These are phyloP conservation scores for Hirudo medicinalis DNA, from an alignment of 1,140 invertebrate genomes.

Conservation along the genomic window DNA sequence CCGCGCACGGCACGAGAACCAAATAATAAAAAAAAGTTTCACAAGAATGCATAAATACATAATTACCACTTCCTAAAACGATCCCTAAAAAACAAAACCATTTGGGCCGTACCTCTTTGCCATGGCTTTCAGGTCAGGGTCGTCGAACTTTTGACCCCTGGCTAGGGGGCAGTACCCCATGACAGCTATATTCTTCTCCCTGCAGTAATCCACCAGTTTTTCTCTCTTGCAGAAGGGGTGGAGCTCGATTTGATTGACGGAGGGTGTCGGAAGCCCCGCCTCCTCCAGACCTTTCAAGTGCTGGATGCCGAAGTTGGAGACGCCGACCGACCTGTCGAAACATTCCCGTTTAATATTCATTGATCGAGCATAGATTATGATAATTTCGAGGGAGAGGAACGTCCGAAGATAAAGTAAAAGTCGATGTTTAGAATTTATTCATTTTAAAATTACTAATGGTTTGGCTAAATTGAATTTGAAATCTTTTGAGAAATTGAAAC, in stretches of 20 bases:
- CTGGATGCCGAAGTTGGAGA: constrained; percentile 33
- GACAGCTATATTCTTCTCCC: constrained; percentile 27
- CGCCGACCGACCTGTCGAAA: constrained; percentile 29
- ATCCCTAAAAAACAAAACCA: background rate
- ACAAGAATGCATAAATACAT: background rate
- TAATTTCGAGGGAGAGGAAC: too few relatives aligned
- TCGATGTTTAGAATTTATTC: too few relatives aligned
- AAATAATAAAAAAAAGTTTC: background rate
- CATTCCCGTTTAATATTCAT: background rate
- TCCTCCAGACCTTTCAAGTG: constrained; percentile 30
- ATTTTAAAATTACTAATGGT: too few relatives aligned
- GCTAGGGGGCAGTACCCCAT: constrained; percentile 32
- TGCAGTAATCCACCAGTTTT: constrained; percentile 30
- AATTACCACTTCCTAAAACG: background rate
- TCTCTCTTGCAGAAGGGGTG: constrained; percentile 29
- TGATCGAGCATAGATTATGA: too few relatives aligned
- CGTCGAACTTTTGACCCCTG: constrained; percentile 26
- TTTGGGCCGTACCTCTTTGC: constrained; percentile 25
- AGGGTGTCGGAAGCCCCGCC: constrained; percentile 27
- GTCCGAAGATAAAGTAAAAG: too few relatives aligned
- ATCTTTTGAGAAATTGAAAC: too few relatives aligned
- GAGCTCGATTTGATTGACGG: constrained; percentile 34
- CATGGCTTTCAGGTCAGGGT: constrained; percentile 26
- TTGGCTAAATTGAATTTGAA: too few relatives aligned
- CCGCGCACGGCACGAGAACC: too few relatives aligned